Percentiles rank a stretch among this genome's conserved stretches.
These are phyloP conservation scores for Tillus elongatus DNA, from an alignment of 2,888 invertebrate genomes.

Conservation along the genomic window DNA sequence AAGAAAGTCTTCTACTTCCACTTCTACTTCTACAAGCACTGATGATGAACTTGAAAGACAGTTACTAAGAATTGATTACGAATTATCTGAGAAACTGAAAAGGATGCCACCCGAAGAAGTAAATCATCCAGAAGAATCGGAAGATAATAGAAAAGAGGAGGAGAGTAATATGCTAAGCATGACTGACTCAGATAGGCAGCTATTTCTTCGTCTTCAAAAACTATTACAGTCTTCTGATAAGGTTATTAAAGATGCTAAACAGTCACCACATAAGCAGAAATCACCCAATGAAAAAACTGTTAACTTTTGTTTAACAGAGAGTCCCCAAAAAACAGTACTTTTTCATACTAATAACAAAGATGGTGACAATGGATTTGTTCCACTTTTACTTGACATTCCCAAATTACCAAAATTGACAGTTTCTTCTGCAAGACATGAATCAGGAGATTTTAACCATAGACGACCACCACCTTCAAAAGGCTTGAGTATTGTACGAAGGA, in stretches of 20 bases:
- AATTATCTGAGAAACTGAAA: slow-evolving; percentile 29
- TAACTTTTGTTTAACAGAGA: too few relatives aligned
- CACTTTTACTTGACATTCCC: slow-evolving; percentile 37
- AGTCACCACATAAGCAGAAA: too few relatives aligned
- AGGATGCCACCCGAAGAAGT: slow-evolving; percentile 19
- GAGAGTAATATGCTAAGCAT: too few relatives aligned
- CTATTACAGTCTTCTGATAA: too few relatives aligned
- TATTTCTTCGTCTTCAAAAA: too few relatives aligned
- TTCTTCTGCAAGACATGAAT: slow-evolving; percentile 9
- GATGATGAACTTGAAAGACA: slow-evolving; percentile 15
- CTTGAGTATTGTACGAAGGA: slow-evolving; percentile 29
- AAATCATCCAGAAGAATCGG: slow-evolving; percentile 9
- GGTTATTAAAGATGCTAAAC: too few relatives aligned
- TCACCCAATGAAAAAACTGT: too few relatives aligned
- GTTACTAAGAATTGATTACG: slow-evolving; percentile 32
- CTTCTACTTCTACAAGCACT: neutral
- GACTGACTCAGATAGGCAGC: too few relatives aligned
- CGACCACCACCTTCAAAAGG: slow-evolving; percentile 37
- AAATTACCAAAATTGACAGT: slow-evolving; percentile 34
- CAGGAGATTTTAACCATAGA: slow-evolving; percentile 20
- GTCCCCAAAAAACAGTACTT: too few relatives aligned
- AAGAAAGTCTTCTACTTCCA: too few relatives aligned
- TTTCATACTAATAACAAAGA: too few relatives aligned
- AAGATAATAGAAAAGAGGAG: slow-evolving; percentile 10
- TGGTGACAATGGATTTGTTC: slow-evolving; percentile 26